phyloP scores from a whole-genome alignment of 2,797 vertebrate species.

The Adelosebastes latens region DNA sequence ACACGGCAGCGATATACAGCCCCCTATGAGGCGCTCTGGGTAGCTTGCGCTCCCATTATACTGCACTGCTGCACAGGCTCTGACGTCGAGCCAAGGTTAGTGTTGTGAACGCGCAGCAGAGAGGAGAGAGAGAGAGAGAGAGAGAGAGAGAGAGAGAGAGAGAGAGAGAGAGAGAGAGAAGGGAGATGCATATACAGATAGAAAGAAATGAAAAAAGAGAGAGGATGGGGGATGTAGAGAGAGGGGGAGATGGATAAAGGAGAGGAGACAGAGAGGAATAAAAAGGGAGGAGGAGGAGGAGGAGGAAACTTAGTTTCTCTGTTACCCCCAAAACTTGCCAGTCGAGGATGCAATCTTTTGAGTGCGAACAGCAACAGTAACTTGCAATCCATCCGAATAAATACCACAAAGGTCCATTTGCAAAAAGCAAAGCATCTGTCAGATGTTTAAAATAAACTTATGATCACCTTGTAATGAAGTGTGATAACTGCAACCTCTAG shows the following conservation, averaged over 20 bases:
- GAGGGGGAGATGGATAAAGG: background rate
- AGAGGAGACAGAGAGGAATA: background rate
- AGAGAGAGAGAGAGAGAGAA: background rate
- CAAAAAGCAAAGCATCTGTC: background rate
- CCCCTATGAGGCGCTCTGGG: constrained; percentile 79
- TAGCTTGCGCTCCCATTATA: constrained; percentile 88
- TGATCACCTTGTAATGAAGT: background rate
- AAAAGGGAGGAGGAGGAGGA: background rate
- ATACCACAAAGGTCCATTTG: background rate
- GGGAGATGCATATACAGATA: constrained; percentile 7
- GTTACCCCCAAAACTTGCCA: constrained; percentile 13
- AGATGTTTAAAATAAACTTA: background rate
- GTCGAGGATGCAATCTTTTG: background rate
- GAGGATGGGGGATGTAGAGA: constrained; percentile 31
- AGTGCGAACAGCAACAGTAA: background rate
- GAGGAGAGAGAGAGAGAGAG: constrained; percentile 53
- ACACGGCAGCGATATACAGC: constrained; percentile 81
- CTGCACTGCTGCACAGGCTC: constrained; percentile 97
- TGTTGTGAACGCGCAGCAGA: constrained; percentile 77
- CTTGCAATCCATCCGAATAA: background rate
- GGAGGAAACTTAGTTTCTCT: constrained; percentile 24
- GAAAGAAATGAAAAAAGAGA: background rate
- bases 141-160: constrained; percentile 1
- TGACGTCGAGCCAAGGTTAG: constrained; percentile 96
- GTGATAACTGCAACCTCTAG: background rate